Conservation (phyloP, 1,140 invertebrate species). For the Dendroctonus valens region DNA sequence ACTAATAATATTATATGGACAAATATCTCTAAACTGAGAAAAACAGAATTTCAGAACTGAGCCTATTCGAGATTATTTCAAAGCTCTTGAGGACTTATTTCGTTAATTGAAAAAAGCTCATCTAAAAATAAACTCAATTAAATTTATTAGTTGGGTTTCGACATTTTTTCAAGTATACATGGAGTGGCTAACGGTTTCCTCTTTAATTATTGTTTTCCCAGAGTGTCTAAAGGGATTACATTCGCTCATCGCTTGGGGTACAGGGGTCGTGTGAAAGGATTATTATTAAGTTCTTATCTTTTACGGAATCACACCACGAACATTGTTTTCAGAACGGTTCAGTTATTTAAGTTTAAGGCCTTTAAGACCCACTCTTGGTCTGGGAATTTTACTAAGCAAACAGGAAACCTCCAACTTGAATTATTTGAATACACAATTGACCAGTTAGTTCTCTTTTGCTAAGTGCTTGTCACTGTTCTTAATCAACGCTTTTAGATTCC, state of each 20-base stretch:
- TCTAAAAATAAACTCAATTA: background rate
- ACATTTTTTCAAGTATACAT: background rate
- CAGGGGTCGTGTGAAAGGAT: slow-evolving; percentile 23
- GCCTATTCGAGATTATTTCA: too few species aligned
- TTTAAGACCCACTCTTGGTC: background rate
- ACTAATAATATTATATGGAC: too few species aligned
- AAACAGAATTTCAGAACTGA: too few species aligned
- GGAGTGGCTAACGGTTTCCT: slow-evolving; percentile 19
- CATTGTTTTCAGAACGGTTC: slow-evolving; percentile 2
- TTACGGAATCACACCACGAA: slow-evolving; percentile 10
- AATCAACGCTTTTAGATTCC: too few species aligned
- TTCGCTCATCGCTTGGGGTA: slow-evolving; percentile 19
- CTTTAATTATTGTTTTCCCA: slow-evolving; percentile 31
- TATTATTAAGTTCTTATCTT: slow-evolving; percentile 30
- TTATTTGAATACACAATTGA: background rate
- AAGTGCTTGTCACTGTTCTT: too few species aligned
- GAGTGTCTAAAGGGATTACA: slow-evolving; percentile 26
- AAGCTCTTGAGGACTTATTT: too few species aligned
- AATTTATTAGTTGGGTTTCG: slow-evolving; percentile 6
- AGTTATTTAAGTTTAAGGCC: background rate
- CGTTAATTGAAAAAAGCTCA: too few species aligned
- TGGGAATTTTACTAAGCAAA: background rate
- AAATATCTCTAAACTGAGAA: too few species aligned
- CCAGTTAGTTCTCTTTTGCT: too few species aligned
- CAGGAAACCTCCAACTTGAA: background rate